phyloP scores from a whole-genome alignment of 2,888 invertebrate species.

The Morpho achilles region DNA sequence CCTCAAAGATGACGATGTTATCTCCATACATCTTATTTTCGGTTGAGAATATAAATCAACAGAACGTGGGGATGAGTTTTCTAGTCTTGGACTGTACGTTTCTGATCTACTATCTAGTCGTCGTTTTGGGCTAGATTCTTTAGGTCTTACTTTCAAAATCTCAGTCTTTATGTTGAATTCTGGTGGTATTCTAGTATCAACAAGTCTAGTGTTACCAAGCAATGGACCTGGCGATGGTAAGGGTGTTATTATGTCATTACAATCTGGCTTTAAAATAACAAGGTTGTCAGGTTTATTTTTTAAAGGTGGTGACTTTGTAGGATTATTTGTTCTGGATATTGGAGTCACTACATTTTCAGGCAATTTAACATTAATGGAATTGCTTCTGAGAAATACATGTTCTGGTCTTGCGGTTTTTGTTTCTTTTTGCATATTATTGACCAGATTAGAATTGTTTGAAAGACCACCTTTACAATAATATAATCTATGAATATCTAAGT shows the following conservation, averaged over 20 bases:
- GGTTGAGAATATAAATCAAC: constrained; percentile 64
- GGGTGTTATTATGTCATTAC: constrained; percentile 78
- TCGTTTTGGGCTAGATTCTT: constrained; percentile 61
- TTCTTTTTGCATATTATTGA: constrained; percentile 54
- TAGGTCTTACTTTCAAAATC: constrained; percentile 51
- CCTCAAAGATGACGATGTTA: constrained; percentile 66
- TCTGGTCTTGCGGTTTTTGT: constrained; percentile 57
- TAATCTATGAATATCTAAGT: constrained; percentile 87
- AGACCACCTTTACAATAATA: constrained; percentile 87
- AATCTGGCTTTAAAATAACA: constrained; percentile 69
- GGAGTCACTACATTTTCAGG: constrained; percentile 72
- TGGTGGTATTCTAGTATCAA: constrained; percentile 78
- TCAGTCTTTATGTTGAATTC: constrained; percentile 68
- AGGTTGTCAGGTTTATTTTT: constrained; percentile 78
- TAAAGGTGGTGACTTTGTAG: constrained; percentile 55
- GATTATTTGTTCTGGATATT: constrained; percentile 48
- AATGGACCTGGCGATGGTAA: constrained; percentile 90
- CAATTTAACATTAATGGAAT: constrained; percentile 78
- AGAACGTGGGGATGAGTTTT: constrained; percentile 63
- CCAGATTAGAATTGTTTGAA: constrained; percentile 41
- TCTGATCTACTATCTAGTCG: constrained; percentile 61
- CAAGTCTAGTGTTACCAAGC: constrained; percentile 88
- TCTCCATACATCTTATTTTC: constrained; percentile 74
- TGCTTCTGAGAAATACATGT: constrained; percentile 77
- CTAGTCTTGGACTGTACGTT: constrained; percentile 61